Conservation (phyloP, 2,113 vertebrate species). For the Cygnus atratus region DNA sequence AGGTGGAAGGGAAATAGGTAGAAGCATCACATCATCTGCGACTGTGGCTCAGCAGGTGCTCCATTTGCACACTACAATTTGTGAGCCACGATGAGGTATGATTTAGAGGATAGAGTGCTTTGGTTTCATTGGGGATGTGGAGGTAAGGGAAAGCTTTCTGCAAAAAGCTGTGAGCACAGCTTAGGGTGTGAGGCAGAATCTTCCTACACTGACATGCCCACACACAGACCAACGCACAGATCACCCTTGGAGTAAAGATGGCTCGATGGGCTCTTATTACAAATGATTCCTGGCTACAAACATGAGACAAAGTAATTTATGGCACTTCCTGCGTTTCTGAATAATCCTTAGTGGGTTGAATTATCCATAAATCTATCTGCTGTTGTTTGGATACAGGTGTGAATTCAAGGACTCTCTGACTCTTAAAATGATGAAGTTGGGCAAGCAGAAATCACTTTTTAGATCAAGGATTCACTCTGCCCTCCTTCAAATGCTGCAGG, state of each 20-base stretch:
- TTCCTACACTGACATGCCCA: not conserved
- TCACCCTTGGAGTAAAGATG: constrained; percentile 38
- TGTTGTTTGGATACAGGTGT: constrained; percentile 45
- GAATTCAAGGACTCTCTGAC: constrained; percentile 52
- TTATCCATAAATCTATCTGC: constrained; percentile 51
- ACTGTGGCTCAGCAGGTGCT: constrained; percentile 14
- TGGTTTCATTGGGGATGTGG: not conserved
- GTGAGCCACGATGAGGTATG: not conserved
- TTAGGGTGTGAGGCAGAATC: not conserved
- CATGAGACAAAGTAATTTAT: constrained; percentile 28
- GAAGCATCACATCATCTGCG: not conserved
- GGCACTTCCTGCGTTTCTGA: constrained; percentile 41
- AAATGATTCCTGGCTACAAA: constrained; percentile 57
- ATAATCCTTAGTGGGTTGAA: constrained; percentile 52
- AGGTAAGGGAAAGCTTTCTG: not conserved
- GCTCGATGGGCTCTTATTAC: constrained; percentile 27
- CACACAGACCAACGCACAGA: constrained; percentile 18
- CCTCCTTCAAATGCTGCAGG: constrained; percentile 31
- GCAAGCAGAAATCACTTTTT: constrained; percentile 38
- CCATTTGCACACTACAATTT: constrained; percentile 6
- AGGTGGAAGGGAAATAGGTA: not conserved
- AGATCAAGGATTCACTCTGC: constrained; percentile 18
- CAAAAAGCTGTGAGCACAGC: not conserved
- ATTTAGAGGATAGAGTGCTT: constrained; percentile 16
- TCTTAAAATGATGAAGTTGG: constrained; percentile 52